phyloP scores from a whole-genome alignment of 1,140 invertebrate species.

The Sarcophaga bullata region DNA sequence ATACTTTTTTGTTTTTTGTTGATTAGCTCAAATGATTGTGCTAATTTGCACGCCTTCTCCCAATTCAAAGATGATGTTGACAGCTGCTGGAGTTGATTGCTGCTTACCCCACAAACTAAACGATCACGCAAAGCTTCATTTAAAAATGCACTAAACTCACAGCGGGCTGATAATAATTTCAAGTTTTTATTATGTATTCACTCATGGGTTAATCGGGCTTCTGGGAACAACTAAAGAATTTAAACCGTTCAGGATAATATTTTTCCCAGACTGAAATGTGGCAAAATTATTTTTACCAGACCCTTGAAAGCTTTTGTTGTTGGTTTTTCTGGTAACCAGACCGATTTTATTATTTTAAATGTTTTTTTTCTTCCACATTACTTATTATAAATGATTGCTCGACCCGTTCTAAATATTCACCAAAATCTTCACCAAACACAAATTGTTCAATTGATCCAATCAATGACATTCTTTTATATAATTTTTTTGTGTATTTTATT shows the following conservation, averaged over 20 bases:
- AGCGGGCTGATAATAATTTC: neutral
- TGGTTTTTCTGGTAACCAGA: neutral
- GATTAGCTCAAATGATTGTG: too few relatives aligned
- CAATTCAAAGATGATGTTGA: neutral
- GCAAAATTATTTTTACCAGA: neutral
- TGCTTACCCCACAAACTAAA: neutral
- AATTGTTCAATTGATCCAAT: constrained; percentile 22
- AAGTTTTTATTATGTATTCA: neutral
- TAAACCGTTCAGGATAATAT: neutral
- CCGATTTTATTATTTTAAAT: neutral
- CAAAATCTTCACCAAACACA: constrained; percentile 15
- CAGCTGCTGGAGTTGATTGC: neutral
- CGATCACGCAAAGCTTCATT: neutral
- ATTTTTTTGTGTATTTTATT: neutral
- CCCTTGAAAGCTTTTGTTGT: neutral
- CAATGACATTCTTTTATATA: neutral
- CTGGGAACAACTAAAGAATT: constrained; percentile 3
- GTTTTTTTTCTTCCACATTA: too few relatives aligned
- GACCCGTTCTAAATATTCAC: constrained; percentile 12
- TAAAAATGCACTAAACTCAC: neutral
- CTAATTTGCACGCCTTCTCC: neutral
- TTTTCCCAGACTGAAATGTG: constrained; percentile 1
- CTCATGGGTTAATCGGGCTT: neutral
- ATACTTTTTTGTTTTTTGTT: neutral
- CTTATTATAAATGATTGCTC: constrained; percentile 22